Evolutionary conservation across 2,888 invertebrate species (phyloP).

Genomic region (Corbicula japonica): DNA sequence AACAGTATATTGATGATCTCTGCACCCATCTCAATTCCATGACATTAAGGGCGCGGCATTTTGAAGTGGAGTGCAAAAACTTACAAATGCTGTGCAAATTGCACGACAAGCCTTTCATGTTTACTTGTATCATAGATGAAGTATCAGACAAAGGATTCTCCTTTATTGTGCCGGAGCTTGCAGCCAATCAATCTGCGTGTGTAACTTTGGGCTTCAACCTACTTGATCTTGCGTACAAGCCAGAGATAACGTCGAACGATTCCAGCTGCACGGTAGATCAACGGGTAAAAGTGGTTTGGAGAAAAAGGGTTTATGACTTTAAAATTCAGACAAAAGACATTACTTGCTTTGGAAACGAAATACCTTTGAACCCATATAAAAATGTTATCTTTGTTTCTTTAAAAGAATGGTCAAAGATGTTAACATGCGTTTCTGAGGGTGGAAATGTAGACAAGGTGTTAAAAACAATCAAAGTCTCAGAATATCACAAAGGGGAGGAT

Average conservation of each 20-base stretch:
- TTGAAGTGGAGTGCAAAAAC: conserved; percentile 49
- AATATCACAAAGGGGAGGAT: background rate
- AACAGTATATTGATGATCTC: conserved; percentile 46
- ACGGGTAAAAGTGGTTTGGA: conserved; percentile 9
- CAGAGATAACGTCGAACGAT: conserved; percentile 29
- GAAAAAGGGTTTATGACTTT: conserved; percentile 16
- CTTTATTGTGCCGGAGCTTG: conserved; percentile 52
- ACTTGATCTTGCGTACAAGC: conserved; percentile 31
- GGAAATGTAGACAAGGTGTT: background rate
- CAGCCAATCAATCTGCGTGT: conserved; percentile 12
- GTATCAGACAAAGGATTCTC: conserved; percentile 49
- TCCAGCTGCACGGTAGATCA: background rate
- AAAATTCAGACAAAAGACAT: background rate
- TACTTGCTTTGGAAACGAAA: background rate
- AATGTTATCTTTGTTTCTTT: conserved; percentile 17
- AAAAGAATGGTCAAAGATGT: conserved; percentile 23
- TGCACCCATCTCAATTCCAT: conserved; percentile 52
- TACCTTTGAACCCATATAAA: conserved; percentile 14
- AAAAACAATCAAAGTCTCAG: background rate
- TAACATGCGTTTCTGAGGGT: conserved; percentile 15
- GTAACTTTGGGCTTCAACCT: conserved; percentile 54
- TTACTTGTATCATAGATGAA: conserved; percentile 44
- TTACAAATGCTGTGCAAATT: conserved; percentile 49
- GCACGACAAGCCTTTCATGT: conserved; percentile 39
- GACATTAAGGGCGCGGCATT: conserved; percentile 49